Evolutionary conservation across 1,140 invertebrate species (phyloP), one percentile per base, ranked within the genome.

Genomic region (Drosophila sechellia): DNA sequence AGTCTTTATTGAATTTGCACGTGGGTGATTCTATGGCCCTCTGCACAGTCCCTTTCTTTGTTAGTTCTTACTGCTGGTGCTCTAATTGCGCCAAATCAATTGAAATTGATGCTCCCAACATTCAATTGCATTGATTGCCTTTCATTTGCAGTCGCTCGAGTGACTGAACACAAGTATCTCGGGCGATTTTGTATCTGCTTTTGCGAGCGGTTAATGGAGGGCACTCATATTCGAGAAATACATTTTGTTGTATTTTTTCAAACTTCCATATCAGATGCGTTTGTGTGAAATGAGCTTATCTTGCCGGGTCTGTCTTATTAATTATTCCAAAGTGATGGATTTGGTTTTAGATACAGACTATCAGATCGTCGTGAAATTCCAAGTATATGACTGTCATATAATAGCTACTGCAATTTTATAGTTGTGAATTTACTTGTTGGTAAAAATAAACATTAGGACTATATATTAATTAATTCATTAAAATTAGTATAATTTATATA

Each of bases 91-190:
- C 50, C 40, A 63, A 81, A 63, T 78, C 61, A 83, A 81, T 81
- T 83, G 79, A 78, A 60, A 83, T 83, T 81, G 79, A 77, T 81
- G 78, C 79, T 54, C 63, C 63, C 72, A 55, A 58, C 61, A 65
- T 70, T 69, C 63, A 75, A 80, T 77, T 79, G 37, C 56, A 79
- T 77, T 80, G 78, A 81, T 81, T 81, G 61, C 55, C 61, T 43
- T 64, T 46, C 40, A 45, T 54, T 56, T 42, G 53, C 53, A 66
- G 49, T 31, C 56, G 22, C 50, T 13, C 35, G 42, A 56, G 3
- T 70, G 34, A 10, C 50, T 37, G 25, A 25, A 5, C 50, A 48
- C 50, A 48, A 56, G 49, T 69, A 69, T 69, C 34, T 64, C 42
- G 3, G 37, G 17, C 15, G 31, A 25, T 46, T 70, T 64, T 37